Evolutionary conservation across 2,888 invertebrate genomes (phyloP).

Genomic region (Acleris sparsana): DNA sequence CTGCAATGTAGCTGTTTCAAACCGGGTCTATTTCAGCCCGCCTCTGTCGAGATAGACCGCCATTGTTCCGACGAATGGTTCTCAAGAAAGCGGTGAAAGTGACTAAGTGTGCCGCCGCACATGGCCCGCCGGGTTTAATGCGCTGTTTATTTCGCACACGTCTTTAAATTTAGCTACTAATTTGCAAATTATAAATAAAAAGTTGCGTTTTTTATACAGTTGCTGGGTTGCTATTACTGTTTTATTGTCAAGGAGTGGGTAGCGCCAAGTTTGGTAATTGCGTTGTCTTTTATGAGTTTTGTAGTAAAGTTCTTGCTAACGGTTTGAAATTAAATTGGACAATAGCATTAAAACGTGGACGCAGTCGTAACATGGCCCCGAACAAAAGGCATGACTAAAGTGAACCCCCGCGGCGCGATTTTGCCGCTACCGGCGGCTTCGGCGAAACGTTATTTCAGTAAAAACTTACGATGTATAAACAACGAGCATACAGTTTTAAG

Average conservation of each 20-base stretch:
- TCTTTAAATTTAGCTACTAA: background rate
- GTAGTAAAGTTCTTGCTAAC: background rate
- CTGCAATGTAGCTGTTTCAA: too few relatives aligned
- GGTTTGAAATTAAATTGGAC: background rate
- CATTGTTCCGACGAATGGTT: conserved; percentile 43
- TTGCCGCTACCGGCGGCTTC: conserved; percentile 7
- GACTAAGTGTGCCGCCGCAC: conserved; percentile 1
- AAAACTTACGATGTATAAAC: background rate
- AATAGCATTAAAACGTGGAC: conserved; percentile 8
- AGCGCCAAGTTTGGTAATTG: background rate
- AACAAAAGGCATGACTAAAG: conserved; percentile 2
- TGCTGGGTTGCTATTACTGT: background rate
- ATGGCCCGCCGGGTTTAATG: conserved; percentile 6
- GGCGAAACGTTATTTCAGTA: conserved; percentile 1
- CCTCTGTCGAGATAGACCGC: conserved; percentile 17
- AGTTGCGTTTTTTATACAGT: background rate
- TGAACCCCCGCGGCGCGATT: conserved; percentile 1
- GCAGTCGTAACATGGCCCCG: conserved; percentile 1
- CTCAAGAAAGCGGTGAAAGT: conserved; percentile 39
- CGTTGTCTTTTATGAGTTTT: conserved; percentile 32
- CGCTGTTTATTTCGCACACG: conserved; percentile 20
- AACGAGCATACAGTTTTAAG: too few relatives aligned
- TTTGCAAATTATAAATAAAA: background rate
- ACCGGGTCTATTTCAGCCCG: too few relatives aligned
- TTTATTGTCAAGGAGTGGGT: too few relatives aligned